Percentiles rank a stretch among this genome's conserved stretches.
Evolutionary conservation across 2,113 vertebrate species (phyloP).

Genomic region (Chaetodon trifascialis): DNA sequence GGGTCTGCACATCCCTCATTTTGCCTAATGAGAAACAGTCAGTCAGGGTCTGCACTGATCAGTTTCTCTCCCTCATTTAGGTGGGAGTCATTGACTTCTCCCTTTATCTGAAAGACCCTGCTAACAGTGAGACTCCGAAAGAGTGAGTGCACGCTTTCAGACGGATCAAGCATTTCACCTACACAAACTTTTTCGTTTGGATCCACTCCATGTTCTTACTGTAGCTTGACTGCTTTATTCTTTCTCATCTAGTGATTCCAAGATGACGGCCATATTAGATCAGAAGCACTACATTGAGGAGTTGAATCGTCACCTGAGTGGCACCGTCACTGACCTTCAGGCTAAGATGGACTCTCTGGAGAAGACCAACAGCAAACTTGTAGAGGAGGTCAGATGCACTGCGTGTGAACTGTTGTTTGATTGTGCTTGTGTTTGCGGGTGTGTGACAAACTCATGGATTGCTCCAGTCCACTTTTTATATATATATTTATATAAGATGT

Average conservation of each 20-base stretch:
- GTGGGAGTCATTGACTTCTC: conserved; percentile 98
- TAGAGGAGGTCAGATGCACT: conserved; percentile 91
- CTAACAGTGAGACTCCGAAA: conserved; percentile 86
- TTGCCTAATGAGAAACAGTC: not conserved
- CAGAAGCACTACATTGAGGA: conserved; percentile 99
- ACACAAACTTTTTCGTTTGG: not conserved
- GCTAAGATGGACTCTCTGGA: conserved; percentile 96
- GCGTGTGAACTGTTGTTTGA: not conserved
- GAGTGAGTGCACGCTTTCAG: conserved; percentile 86
- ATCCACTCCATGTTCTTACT: not conserved
- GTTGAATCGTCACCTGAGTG: conserved; percentile 94
- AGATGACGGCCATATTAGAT: conserved; percentile 95
- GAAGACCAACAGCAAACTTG: conserved; percentile 96
- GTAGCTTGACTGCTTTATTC: not conserved
- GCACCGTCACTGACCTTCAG: conserved; percentile 97
- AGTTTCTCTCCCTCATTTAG: conserved; percentile 71
- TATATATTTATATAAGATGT: too few species aligned
- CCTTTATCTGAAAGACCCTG: conserved; percentile 93
- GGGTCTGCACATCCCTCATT: not conserved
- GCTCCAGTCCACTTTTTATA: too few species aligned
- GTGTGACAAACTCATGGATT: too few species aligned
- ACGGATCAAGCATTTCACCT: not conserved
- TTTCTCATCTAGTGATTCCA: conserved; percentile 83
- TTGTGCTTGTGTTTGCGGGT: not conserved
- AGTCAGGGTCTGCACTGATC: not conserved